Conservation (phyloP, 2,797 vertebrate species). For the Alca torda region DNA sequence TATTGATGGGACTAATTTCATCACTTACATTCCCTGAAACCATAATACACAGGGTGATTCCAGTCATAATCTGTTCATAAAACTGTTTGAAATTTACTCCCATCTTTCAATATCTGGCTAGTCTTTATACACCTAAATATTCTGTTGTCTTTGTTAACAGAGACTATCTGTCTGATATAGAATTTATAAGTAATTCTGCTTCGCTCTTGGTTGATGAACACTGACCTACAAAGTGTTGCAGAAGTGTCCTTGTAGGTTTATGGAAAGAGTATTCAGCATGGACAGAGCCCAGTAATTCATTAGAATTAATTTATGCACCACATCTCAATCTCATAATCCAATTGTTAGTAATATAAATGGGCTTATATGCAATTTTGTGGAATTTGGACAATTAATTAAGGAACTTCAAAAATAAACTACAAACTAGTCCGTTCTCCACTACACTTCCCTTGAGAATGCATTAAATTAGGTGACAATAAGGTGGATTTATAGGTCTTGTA, state of each 20-base stretch:
- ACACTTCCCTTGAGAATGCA: background rate
- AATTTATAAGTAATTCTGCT: background rate
- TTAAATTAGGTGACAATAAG: background rate
- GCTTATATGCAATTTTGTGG: background rate
- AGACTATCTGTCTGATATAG: background rate
- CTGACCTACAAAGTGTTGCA: background rate
- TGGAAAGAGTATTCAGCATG: background rate
- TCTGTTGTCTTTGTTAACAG: background rate
- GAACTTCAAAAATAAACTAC: background rate
- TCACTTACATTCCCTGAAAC: conserved; percentile 58
- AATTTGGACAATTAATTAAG: background rate
- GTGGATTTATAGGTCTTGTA: background rate
- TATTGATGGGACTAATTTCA: conserved; percentile 68
- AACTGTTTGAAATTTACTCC: conserved; percentile 22
- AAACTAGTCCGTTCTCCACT: background rate
- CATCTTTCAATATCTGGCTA: conserved; percentile 6
- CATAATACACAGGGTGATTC: conserved; percentile 22
- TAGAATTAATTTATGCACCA: background rate
- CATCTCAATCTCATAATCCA: background rate
- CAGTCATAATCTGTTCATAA: conserved; percentile 25
- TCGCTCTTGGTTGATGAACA: background rate
- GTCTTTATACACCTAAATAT: background rate
- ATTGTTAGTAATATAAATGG: background rate
- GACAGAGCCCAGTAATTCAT: background rate
- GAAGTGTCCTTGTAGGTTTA: background rate